Base-by-base conservation (phyloP, 2,113 vertebrate genomes). In the Anhinga rufa region DNA sequence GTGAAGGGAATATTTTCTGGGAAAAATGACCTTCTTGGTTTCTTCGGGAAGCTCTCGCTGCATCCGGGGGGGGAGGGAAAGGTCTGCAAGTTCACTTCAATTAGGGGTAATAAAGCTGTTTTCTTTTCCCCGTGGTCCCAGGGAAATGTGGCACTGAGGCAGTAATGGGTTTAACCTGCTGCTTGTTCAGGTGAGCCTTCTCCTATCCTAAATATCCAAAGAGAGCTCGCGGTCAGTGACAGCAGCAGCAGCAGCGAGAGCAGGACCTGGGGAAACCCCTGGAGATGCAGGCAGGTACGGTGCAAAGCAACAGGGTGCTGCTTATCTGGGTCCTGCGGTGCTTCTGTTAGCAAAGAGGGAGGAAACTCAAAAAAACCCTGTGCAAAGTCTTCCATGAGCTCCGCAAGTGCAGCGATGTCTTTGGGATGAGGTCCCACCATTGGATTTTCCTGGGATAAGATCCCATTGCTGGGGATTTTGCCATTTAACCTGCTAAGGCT, bases 241-340 rank as follows among this genome's bases (percentile, higher is more conserved):
- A 0, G 40, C 36, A 21, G 49, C 49, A 55, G n/a, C 25, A 18
- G 61, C 0, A 0, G 20, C 38, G 38, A 40, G 52, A 62, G 55
- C 44, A 34, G 65, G 29, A 55, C 13, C 16, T 15, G 48, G 28
- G 44, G 29, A 25, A 46, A 13, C 3, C 17, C n/a, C 31, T 17
- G 60, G 32, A 16, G 40, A 13, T 4, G 17, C 17, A 8, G 29
- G 42, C 38, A 62, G 66, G 77, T 34, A 42, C 0, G 0, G 44
- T 13, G 64, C 8, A 25, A 17, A 38, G 42, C 9, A 0, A 7
- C 15, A 4, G 42, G 49, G 75, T 22, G 32, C 17, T 54, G 76
- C 21, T 18, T 28, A 6, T 28, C 15, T 0, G 6, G 1, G 0
- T 51, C 25, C 32, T 1, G 1, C 4, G 42, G 8, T 12, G 52